Base-by-base conservation (phyloP, 2,888 invertebrate species). In the Dicranocentrus wangi region DNA sequence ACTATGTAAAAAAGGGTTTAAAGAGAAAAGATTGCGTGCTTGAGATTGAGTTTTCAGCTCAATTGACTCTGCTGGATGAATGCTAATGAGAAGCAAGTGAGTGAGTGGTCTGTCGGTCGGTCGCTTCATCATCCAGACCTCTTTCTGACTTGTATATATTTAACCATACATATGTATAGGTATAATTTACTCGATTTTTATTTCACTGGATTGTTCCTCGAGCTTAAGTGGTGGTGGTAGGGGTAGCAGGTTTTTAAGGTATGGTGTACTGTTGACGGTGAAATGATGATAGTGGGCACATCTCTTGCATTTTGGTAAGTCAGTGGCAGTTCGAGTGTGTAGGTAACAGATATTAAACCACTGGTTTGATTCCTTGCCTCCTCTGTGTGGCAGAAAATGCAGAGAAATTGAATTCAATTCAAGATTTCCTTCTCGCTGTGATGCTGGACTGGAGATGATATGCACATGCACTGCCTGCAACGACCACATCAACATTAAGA, bases 11-110 rank as follows among this genome's bases (percentile, higher is more conserved):
- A 55, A 53, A 53, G 21, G 21, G 69, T 69, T 69, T 69, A 42
- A 23, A 13, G 63, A 66, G 73, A 63, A n/a, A 70, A 65, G 76
- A 76, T 83, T 83, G 83, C 83, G 80, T 83, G 83, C 70, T 72
- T 76, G 68, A 77, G 76, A 83, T 82, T 80, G 69, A 82, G 79
- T 79, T 83, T 83, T 80, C 72, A 83, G 66, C 72, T 81, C 73
- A 82, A 78, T 82, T 82, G 82, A 75, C 73, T 82, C 73, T 78
- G 75, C 79, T 75, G 71, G 66, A 77, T 83, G 80, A 83, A 83
- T 83, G 83, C 77, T 83, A 83, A 83, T 83, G 77, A 83, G 47
- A 60, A 72, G 68, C 42, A 72, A 72, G 71, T 70, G 55, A 68
- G 69, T 70, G 69, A 71, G 66, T 70, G 70, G 69, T 70, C 70